A percentile compares a stretch with the other conserved stretches of the same genome.
phyloP scores from a whole-genome alignment of 2,888 invertebrate genomes.

The Temnothorax unifasciatus region DNA sequence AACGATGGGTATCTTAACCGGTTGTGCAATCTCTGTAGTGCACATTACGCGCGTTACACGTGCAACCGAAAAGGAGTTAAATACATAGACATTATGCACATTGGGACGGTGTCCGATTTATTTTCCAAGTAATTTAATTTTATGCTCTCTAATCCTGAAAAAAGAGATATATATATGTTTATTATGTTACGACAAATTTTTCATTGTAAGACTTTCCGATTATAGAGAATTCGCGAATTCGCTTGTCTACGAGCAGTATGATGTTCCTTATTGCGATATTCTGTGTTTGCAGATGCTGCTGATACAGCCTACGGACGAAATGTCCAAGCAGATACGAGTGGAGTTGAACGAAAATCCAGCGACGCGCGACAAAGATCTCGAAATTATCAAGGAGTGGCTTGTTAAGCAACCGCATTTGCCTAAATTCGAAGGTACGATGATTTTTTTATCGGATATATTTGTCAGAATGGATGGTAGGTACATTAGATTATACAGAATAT shows the following conservation, averaged over 20 bases:
- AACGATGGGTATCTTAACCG: constrained; percentile 65
- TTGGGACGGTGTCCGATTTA: background rate
- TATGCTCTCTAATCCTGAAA: constrained; percentile 25
- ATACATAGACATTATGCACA: background rate
- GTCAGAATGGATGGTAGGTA: background rate
- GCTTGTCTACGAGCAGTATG: background rate
- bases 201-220: background rate
- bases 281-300: constrained; percentile 87
- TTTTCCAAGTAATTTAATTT: constrained; percentile 6
- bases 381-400: constrained; percentile 89
- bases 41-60: constrained; percentile 60
- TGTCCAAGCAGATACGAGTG: constrained; percentile 90
- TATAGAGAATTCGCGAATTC: background rate
- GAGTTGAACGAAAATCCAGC: constrained; percentile 90
- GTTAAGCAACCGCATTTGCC: constrained; percentile 90
- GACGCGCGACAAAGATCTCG: constrained; percentile 88
- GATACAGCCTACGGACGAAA: constrained; percentile 90
- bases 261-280: background rate
- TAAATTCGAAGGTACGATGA: constrained; percentile 78
- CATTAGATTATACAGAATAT: background rate
- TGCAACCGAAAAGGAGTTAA: constrained; percentile 41
- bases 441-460: background rate
- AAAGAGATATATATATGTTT: background rate
- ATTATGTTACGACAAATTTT: background rate
- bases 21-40: constrained; percentile 67